Evolutionary conservation across 2,113 vertebrate genomes (phyloP).

Genomic region (Hippolais icterina): DNA sequence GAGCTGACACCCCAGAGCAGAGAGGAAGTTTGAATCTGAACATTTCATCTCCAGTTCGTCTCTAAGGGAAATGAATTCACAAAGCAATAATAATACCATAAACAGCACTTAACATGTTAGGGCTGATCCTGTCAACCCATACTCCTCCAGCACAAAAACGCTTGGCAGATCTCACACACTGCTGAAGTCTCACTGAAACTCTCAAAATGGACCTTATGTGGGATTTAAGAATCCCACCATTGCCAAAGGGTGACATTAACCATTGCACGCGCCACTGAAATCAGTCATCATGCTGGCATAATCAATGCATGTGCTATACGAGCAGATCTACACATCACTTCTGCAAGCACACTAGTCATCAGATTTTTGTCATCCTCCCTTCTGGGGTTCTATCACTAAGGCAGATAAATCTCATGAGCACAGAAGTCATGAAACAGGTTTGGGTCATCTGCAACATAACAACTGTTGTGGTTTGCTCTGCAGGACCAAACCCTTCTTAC

Average conservation of each 20-base stretch:
- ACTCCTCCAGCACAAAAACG: conserved; percentile 29
- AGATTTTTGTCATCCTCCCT: not conserved
- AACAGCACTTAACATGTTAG: conserved; percentile 58
- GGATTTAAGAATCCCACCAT: not conserved
- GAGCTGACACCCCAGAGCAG: conserved; percentile 22
- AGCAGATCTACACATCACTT: not conserved
- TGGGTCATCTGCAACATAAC: not conserved
- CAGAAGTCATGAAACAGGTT: not conserved
- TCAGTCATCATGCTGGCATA: not conserved
- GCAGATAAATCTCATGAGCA: not conserved
- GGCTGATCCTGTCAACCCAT: conserved; percentile 27
- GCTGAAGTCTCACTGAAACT: conserved; percentile 22
- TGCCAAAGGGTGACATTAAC: conserved; percentile 28
- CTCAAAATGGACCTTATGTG: not conserved
- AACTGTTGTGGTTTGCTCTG: not conserved
- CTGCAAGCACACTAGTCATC: not conserved
- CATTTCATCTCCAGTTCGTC: conserved; percentile 20
- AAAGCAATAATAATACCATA: conserved; percentile 55
- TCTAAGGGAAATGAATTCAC: conserved; percentile 52
- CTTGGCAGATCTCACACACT: conserved; percentile 14
- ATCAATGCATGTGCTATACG: not conserved
- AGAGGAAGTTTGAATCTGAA: conserved; percentile 32
- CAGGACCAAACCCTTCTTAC: not conserved
- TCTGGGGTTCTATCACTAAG: not conserved
- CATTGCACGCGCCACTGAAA: not conserved